Base-by-base conservation (phyloP, 37 sponge, comb jelly and placozoan genomes). In the Axinella damicornis region DNA sequence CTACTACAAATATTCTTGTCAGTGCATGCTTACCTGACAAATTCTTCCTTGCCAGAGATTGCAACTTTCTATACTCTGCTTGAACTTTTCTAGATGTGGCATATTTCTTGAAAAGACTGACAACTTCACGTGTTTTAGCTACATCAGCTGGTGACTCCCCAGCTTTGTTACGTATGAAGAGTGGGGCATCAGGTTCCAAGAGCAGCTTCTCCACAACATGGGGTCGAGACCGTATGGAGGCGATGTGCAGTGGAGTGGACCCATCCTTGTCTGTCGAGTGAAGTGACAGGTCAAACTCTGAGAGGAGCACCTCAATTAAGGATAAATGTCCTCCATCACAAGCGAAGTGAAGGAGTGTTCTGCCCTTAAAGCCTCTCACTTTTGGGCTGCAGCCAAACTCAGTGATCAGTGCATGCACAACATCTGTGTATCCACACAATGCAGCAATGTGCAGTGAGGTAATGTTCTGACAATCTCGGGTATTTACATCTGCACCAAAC, bases 221-320 rank as follows among this genome's bases (percentile, higher is more conserved):
- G 27, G 62, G n/a, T 27, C 12, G 62, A 5, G n/a, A 27, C 4
- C 1, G 61, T 2, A 22, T 13, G 13, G 78, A 61, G 35, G 40
- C 17, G 6, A 63, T 0, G 61, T 77, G 78, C 34, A 77, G 46
- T 62, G 78, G 78, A 18, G 78, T 77, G 61, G 60, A 21, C 33
- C 63, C 78, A 61, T 63, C 24, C 1, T 62, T n/a, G 61, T 77
- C 46, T 1, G 18, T 19, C 0, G 14, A 11, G 19, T 24, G 46
- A 12, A 46, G 46, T 12, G 46, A 46, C 4, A 61, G 62, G 12
- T 14, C 62, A 61, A 27, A 61, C 14, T 27, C n/a, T 61, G n/a
- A 22, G 5, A 27, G n/a, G 5, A 56, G 57, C 57, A 25, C 27
- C 5, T 61, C 62, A 61, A 61, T 25, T 27, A 12, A 25, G 5